A percentile compares a stretch with the other conserved stretches of the same genome.
Evolutionary conservation across 2,113 vertebrate genomes (phyloP).

Genomic region (Plotosus lineatus): DNA sequence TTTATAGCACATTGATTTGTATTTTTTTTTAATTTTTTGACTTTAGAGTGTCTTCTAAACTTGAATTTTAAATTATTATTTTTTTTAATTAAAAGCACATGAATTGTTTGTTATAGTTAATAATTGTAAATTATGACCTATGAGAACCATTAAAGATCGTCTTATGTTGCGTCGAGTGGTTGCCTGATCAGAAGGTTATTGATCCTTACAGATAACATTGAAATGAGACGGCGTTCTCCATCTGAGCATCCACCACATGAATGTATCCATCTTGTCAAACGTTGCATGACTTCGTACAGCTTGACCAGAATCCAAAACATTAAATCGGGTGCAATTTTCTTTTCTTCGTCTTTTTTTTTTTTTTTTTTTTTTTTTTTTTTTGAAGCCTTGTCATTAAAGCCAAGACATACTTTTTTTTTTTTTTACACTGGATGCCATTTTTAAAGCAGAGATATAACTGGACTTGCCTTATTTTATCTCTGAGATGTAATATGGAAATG

Average conservation of each 20-base stretch:
- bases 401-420: conserved; percentile 44
- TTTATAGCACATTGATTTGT: conserved; percentile 56
- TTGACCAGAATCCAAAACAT: conserved; percentile 8
- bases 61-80: conserved; percentile 83
- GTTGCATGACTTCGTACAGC: conserved; percentile 11
- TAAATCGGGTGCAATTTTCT: conserved; percentile 19
- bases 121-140: conserved; percentile 69
- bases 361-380: neutral
- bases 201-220: conserved; percentile 9
- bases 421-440: conserved; percentile 51
- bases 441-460: conserved; percentile 40
- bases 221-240: conserved; percentile 31
- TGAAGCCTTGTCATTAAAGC: conserved; percentile 23
- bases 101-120: conserved; percentile 67
- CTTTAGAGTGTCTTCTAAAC: conserved; percentile 73
- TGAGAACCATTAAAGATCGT: conserved; percentile 60
- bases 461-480: conserved; percentile 42
- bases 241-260: conserved; percentile 48
- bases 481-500: conserved; percentile 24
- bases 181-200: conserved; percentile 19
- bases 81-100: conserved; percentile 75
- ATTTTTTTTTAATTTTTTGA: conserved; percentile 38
- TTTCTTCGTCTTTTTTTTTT: too few relatives aligned
- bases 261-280: conserved; percentile 56
- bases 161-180: conserved; percentile 32